Percentiles rank a stretch among this genome's conserved stretches.
phyloP scores from a whole-genome alignment of 2,113 vertebrate genomes.

The Psephotus haematonotus region DNA sequence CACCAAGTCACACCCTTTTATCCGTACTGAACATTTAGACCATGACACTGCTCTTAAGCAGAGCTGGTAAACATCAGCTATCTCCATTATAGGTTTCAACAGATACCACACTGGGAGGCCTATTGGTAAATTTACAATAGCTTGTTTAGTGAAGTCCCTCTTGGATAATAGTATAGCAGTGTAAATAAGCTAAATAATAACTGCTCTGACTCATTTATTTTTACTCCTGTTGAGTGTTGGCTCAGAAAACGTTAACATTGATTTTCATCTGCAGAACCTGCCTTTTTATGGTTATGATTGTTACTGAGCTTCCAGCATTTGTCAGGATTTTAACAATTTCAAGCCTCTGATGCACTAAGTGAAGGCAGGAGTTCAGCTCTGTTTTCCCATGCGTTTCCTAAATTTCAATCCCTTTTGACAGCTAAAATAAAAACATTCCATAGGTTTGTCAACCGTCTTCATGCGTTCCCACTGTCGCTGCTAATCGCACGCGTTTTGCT shows the following conservation, averaged over 20 bases:
- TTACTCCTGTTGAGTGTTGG: constrained; percentile 66
- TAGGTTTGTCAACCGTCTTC: background rate
- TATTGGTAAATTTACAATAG: constrained; percentile 70
- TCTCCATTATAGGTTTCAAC: constrained; percentile 55
- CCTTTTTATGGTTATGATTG: constrained; percentile 60
- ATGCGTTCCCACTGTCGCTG: fast-evolving
- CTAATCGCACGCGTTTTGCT: background rate
- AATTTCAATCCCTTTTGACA: constrained; percentile 14
- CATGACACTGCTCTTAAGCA: background rate
- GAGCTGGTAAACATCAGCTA: constrained; percentile 19
- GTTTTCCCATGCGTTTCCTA: constrained; percentile 22
- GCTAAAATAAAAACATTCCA: constrained; percentile 20
- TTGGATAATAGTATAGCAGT: constrained; percentile 63
- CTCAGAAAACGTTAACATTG: constrained; percentile 67
- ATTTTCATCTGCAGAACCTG: constrained; percentile 71
- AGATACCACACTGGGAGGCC: constrained; percentile 47
- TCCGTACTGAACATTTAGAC: background rate
- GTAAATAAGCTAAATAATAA: constrained; percentile 70
- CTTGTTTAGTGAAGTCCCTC: constrained; percentile 53
- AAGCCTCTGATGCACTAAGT: constrained; percentile 3
- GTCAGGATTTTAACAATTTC: constrained; percentile 44
- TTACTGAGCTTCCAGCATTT: constrained; percentile 68
- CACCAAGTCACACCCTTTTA: background rate
- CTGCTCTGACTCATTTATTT: constrained; percentile 72
- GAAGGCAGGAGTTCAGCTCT: constrained; percentile 48